These are phyloP conservation scores for Bombus polaris DNA, from an alignment of 1,140 invertebrate species.

Conservation along the genomic window DNA sequence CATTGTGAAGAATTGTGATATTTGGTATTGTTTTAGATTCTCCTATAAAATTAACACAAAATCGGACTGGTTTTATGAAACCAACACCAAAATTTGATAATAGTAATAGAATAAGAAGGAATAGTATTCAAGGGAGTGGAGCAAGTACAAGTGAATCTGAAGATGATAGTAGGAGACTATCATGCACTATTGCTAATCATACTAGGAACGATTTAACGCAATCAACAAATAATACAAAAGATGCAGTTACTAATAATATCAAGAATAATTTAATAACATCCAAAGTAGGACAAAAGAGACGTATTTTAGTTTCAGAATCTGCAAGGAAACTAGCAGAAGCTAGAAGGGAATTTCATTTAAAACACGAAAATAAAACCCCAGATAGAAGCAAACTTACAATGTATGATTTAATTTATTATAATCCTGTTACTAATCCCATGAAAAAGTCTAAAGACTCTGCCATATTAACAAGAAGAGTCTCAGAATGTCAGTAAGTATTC, in stretches of 20 bases:
- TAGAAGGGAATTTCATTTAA: conserved; percentile 84
- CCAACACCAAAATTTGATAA: conserved; percentile 78
- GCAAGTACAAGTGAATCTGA: conserved; percentile 81
- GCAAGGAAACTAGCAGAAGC: conserved; percentile 83
- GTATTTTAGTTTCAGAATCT: conserved; percentile 79
- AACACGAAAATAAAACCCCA: conserved; percentile 83
- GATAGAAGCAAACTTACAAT: conserved; percentile 90
- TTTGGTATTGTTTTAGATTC: conserved; percentile 55
- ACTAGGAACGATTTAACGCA: conserved; percentile 80
- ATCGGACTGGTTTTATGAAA: conserved; percentile 76
- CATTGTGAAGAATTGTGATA: conserved; percentile 28
- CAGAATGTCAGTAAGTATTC: conserved; percentile 81
- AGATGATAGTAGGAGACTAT: conserved; percentile 76
- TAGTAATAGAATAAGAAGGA: conserved; percentile 78
- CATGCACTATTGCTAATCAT: conserved; percentile 62
- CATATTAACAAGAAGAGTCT: conserved; percentile 46
- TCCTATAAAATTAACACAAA: conserved; percentile 69
- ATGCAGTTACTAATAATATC: conserved; percentile 42
- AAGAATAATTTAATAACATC: conserved; percentile 63
- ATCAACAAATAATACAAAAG: conserved; percentile 74
- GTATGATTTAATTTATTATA: conserved; percentile 96
- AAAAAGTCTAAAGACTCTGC: conserved; percentile 69
- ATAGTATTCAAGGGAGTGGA: conserved; percentile 81
- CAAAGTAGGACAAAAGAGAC: conserved; percentile 69
- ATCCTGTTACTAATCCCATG: conserved; percentile 90